Conservation (phyloP, 2,113 vertebrate species). For the Strix uralensis region DNA sequence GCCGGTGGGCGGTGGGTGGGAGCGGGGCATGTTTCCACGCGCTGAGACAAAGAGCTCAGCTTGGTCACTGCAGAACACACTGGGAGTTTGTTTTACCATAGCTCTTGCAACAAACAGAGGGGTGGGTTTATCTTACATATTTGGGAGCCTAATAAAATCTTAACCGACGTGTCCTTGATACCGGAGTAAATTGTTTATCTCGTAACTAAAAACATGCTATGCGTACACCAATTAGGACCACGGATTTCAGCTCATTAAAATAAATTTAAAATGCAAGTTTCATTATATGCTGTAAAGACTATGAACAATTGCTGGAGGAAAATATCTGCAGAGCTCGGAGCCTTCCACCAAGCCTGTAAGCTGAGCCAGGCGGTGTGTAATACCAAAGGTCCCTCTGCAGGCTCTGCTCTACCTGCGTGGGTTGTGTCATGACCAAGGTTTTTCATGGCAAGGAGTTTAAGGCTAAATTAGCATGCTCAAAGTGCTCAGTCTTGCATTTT, state of each 20-base stretch:
- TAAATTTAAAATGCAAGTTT: conserved; percentile 24
- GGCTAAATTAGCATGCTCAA: background rate
- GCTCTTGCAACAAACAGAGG: conserved; percentile 55
- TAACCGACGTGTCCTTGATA: conserved; percentile 58
- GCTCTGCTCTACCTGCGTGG: background rate
- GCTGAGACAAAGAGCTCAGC: conserved; percentile 56
- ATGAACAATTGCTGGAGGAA: background rate
- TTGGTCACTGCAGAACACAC: conserved; percentile 13
- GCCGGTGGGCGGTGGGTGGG: conserved; percentile 27
- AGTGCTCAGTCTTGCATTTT: background rate
- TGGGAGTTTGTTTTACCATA: conserved; percentile 65
- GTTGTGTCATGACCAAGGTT: fast-evolving
- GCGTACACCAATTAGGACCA: background rate
- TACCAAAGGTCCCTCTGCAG: background rate
- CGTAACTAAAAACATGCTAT: conserved; percentile 57
- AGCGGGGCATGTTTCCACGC: background rate
- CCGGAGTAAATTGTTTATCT: conserved; percentile 63
- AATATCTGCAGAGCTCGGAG: background rate
- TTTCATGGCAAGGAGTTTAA: background rate
- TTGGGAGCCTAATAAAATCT: conserved; percentile 68
- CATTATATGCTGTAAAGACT: background rate
- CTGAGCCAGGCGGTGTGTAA: background rate
- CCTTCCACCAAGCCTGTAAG: background rate
- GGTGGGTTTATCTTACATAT: conserved; percentile 41
- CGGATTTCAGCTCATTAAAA: conserved; percentile 44